phyloP scores from a whole-genome alignment of 2,113 vertebrate species.

The Dissostichus mawsoni region DNA sequence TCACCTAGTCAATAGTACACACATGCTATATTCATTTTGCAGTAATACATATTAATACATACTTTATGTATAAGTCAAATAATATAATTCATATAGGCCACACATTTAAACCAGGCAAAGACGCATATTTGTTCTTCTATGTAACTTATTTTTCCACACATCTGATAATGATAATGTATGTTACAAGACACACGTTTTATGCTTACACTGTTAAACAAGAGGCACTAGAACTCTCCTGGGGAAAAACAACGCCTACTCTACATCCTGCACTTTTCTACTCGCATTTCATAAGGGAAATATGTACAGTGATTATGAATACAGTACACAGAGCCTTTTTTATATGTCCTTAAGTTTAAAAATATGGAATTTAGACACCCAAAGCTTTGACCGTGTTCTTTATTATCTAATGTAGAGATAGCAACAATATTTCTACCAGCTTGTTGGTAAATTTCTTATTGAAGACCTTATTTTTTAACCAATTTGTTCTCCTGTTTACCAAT shows the following conservation, averaged over 20 bases:
- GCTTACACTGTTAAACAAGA: conserved; percentile 6
- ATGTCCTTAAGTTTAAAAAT: conserved; percentile 15
- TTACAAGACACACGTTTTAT: neutral
- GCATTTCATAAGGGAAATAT: neutral
- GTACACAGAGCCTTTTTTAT: neutral
- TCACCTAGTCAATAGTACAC: neutral
- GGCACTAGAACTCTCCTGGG: neutral
- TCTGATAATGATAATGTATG: neutral
- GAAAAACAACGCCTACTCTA: neutral
- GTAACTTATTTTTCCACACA: neutral
- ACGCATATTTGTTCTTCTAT: neutral
- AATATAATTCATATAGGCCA: neutral
- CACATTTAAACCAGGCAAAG: neutral
- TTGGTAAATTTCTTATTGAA: neutral
- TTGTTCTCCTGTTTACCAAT: neutral
- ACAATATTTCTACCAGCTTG: neutral
- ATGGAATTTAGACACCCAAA: neutral
- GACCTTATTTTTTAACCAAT: neutral
- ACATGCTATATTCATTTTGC: too few relatives aligned
- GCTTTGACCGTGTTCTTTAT: neutral
- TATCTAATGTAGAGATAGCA: neutral
- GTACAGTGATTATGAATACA: conserved; percentile 1
- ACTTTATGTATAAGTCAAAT: neutral
- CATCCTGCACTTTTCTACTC: conserved; percentile 7
- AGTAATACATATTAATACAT: neutral